These are phyloP conservation scores for Hypotaenidia okinawae DNA, from an alignment of 2,797 vertebrate genomes.

Conservation along the genomic window DNA sequence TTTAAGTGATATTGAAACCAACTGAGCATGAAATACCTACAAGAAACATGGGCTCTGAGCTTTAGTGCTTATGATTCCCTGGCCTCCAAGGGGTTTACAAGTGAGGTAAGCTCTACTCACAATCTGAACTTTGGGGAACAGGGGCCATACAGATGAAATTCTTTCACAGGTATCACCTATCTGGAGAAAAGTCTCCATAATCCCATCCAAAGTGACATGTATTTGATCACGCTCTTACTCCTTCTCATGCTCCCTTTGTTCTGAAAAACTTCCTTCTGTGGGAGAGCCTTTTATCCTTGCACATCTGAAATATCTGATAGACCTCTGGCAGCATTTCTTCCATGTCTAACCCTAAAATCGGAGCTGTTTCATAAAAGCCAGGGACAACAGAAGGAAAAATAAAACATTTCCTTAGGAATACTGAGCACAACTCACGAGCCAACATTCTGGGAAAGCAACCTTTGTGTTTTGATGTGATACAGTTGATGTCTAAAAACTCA, in stretches of 20 bases:
- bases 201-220: not conserved
- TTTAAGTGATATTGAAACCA: constrained; percentile 20
- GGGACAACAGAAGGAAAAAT: not conserved
- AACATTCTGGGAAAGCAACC: constrained; percentile 29
- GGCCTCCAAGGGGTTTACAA: not conserved
- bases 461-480: constrained; percentile 1
- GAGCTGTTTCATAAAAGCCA: not conserved
- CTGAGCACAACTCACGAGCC: not conserved
- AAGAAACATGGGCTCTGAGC: not conserved
- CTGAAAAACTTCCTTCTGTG: not conserved
- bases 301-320: not conserved
- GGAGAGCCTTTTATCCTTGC: not conserved
- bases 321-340: not conserved
- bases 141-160: not conserved
- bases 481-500: not conserved
- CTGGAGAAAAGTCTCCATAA: not conserved
- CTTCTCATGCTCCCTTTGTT: not conserved
- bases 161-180: not conserved
- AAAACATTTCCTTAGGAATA: not conserved
- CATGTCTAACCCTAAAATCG: not conserved
- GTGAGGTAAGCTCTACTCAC: not conserved
- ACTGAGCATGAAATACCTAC: not conserved
- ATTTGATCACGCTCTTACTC: not conserved
- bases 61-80: not conserved
- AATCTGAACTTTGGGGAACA: not conserved